Percentiles rank a stretch among this genome's conserved stretches.
Conservation (phyloP, 2,113 vertebrate genomes). For the Rhombomys opimus region DNA sequence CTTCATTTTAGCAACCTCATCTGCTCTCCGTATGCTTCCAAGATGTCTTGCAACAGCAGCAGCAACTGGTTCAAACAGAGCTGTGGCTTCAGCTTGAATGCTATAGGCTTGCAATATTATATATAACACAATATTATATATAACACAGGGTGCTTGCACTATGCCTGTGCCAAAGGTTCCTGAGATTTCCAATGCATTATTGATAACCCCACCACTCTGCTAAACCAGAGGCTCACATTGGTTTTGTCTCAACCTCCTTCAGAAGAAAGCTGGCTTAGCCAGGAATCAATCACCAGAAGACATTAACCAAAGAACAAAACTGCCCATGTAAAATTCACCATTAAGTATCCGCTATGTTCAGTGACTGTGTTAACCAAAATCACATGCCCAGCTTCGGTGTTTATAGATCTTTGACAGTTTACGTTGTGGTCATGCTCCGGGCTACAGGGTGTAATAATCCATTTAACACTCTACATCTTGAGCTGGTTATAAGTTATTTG, state of each 20-base stretch:
- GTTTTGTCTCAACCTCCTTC: slow-evolving; percentile 82
- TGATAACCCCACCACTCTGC: slow-evolving; percentile 85
- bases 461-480: slow-evolving; percentile 37
- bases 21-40: background rate
- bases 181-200: slow-evolving; percentile 87
- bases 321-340: slow-evolving; percentile 68
- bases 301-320: slow-evolving; percentile 70
- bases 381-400: background rate
- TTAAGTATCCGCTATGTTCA: slow-evolving; percentile 25
- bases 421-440: background rate
- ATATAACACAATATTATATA: too few species aligned
- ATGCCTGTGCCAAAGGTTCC: slow-evolving; percentile 76
- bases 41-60: slow-evolving; percentile 28
- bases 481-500: slow-evolving; percentile 37
- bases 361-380: slow-evolving; percentile 58
- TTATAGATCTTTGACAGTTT: background rate
- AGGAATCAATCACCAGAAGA: slow-evolving; percentile 74
- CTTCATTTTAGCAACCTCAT: slow-evolving; percentile 24
- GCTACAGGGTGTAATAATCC: background rate
- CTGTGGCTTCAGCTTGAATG: slow-evolving; percentile 77
- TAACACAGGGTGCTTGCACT: slow-evolving; percentile 79
- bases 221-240: slow-evolving; percentile 83
- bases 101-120: slow-evolving; percentile 77
- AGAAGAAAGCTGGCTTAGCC: slow-evolving; percentile 79
- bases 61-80: slow-evolving; percentile 4